phyloP scores from a whole-genome alignment of 2,888 invertebrate genomes.

The Aradus depressus region DNA sequence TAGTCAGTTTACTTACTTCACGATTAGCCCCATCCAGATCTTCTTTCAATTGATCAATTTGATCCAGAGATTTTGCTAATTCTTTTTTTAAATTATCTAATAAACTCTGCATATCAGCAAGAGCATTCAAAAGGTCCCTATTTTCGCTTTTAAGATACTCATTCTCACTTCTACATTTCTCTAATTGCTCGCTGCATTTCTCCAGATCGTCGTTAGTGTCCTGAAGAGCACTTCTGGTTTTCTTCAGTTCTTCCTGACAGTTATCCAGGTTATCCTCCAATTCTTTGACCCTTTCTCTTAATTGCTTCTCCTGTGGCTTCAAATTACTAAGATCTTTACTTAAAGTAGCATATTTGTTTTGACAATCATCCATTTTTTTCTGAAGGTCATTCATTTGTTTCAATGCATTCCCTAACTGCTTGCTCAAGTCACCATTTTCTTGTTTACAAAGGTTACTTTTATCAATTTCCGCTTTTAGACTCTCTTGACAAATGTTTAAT shows the following conservation, averaged over 20 bases:
- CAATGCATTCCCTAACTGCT: too few species aligned
- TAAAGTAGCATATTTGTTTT: background rate
- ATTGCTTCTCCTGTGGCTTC: too few species aligned
- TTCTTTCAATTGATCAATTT: constrained; percentile 1
- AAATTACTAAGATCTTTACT: constrained; percentile 2
- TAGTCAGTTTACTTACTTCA: constrained; percentile 3
- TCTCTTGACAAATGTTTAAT: too few species aligned
- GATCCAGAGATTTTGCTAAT: background rate
- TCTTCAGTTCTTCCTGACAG: background rate
- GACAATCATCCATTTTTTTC: background rate
- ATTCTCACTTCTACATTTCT: constrained; percentile 1
- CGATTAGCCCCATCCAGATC: constrained; percentile 6
- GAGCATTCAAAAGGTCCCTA: background rate
- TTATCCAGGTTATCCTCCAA: background rate
- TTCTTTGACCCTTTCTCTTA: too few species aligned
- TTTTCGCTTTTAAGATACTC: background rate
- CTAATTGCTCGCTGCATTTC: background rate
- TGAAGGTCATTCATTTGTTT: background rate
- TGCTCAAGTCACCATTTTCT: too few species aligned
- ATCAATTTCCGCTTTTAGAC: too few species aligned
- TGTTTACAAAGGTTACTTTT: too few species aligned
- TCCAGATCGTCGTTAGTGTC: background rate
- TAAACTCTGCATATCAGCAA: background rate
- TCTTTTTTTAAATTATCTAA: constrained; percentile 4
- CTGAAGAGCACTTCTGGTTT: background rate